A percentile compares a stretch with the other conserved stretches of the same genome.
phyloP scores from a whole-genome alignment of 2,888 invertebrate species.

The Philereme vetulata region DNA sequence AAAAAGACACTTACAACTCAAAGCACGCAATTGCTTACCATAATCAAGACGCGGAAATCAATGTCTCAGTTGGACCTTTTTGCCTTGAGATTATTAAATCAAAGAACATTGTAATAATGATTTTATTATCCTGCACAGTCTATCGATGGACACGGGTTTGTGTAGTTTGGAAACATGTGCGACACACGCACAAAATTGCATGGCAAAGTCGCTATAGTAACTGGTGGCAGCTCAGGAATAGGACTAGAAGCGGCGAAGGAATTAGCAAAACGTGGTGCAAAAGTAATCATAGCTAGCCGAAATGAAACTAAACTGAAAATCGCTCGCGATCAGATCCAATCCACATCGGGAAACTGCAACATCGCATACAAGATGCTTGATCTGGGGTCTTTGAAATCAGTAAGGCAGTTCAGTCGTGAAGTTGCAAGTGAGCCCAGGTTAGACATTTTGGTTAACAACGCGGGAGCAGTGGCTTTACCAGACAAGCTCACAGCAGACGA shows the following conservation, averaged over 20 bases:
- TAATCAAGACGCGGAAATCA: conserved; percentile 24
- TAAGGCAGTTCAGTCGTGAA: conserved; percentile 80
- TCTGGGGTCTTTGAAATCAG: conserved; percentile 72
- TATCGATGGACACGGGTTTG: conserved; percentile 13
- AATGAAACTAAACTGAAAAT: conserved; percentile 69
- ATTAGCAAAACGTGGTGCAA: conserved; percentile 73
- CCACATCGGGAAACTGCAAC: conserved; percentile 59
- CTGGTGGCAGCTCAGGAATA: conserved; percentile 72
- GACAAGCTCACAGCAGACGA: conserved; percentile 84
- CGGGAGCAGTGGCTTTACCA: conserved; percentile 75
- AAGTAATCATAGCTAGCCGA: conserved; percentile 79
- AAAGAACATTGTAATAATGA: conserved; percentile 30
- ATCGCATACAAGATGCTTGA: conserved; percentile 66
- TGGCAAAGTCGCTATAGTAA: conserved; percentile 69
- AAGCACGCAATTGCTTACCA: conserved; percentile 19
- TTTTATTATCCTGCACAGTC: conserved; percentile 26
- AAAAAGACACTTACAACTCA: conserved; percentile 18
- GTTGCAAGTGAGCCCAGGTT: conserved; percentile 65
- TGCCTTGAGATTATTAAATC: conserved; percentile 39
- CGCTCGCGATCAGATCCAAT: conserved; percentile 61
- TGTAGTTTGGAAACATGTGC: conserved; percentile 44
- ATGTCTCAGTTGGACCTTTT: conserved; percentile 37
- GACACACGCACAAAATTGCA: conserved; percentile 55
- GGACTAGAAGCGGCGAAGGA: conserved; percentile 74
- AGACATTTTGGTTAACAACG: conserved; percentile 84